Conservation (phyloP, 2,888 invertebrate species). For the Nemotelus pantherinus region DNA sequence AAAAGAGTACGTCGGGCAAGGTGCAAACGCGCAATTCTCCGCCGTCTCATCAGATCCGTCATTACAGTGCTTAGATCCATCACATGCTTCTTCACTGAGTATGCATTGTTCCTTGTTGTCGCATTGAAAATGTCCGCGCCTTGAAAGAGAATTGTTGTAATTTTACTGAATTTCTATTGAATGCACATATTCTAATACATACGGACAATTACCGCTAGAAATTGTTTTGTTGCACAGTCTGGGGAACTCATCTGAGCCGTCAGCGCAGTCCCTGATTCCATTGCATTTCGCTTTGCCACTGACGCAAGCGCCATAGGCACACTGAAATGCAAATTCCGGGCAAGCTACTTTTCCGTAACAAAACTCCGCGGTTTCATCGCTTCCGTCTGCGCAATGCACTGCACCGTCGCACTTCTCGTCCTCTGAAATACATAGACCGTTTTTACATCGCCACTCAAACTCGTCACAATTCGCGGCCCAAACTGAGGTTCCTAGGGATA, state of each 20-base stretch:
- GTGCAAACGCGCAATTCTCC: constrained; percentile 55
- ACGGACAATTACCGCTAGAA: neutral
- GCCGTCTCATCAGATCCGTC: constrained; percentile 52
- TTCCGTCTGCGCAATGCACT: constrained; percentile 42
- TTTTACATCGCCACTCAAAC: constrained; percentile 36
- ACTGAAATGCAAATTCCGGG: constrained; percentile 68
- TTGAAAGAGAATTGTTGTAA: too few species aligned
- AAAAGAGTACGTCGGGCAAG: constrained; percentile 68
- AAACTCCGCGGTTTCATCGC: constrained; percentile 52
- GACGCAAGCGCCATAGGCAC: constrained; percentile 71
- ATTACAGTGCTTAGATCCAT: constrained; percentile 58
- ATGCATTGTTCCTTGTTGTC: constrained; percentile 35
- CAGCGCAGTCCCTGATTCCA: constrained; percentile 44
- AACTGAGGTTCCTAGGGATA: constrained; percentile 13
- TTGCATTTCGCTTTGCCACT: constrained; percentile 67
- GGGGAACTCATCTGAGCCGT: constrained; percentile 46
- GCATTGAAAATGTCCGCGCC: constrained; percentile 26
- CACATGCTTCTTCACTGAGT: constrained; percentile 52
- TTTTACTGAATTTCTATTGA: too few species aligned
- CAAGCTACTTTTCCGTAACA: constrained; percentile 52
- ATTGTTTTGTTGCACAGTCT: neutral
- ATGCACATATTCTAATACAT: neutral
- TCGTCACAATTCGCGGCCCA: neutral
- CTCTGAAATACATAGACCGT: constrained; percentile 44
- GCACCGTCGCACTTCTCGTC: constrained; percentile 60